Evolutionary conservation across 2,888 invertebrate genomes (phyloP).

Genomic region (Polyommatus iphigenia): DNA sequence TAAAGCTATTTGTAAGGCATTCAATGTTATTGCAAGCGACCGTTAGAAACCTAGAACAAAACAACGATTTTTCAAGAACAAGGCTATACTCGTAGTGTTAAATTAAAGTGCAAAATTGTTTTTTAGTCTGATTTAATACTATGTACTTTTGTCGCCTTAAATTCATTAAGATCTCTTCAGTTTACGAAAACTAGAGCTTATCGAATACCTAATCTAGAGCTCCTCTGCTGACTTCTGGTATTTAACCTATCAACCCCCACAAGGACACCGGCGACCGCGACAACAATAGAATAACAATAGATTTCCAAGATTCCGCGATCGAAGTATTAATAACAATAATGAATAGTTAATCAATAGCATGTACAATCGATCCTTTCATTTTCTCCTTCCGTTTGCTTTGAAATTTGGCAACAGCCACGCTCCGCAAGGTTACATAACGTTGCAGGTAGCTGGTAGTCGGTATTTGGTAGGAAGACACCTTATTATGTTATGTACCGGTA

Average conservation of each 20-base stretch:
- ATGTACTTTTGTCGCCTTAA: too few species aligned
- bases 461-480: not conserved
- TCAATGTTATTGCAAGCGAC: not conserved
- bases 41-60: not conserved
- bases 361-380: slow-evolving; percentile 41
- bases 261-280: too few species aligned
- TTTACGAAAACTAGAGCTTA: not conserved
- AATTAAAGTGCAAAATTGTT: too few species aligned
- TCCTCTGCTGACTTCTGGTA: not conserved
- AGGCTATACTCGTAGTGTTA: not conserved
- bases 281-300: too few species aligned
- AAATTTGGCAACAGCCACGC: slow-evolving; percentile 67
- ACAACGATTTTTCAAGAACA: not conserved
- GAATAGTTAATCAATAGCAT: slow-evolving; percentile 24
- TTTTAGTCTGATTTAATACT: too few species aligned
- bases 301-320: too few species aligned
- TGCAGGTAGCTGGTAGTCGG: slow-evolving; percentile 58
- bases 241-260: not conserved
- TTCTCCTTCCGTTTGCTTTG: slow-evolving; percentile 50
- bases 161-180: too few species aligned
- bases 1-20: not conserved
- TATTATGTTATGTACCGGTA: not conserved
- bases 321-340: not conserved
- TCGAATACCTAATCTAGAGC: not conserved
- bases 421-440: slow-evolving; percentile 68